Conservation (phyloP, 53 echinoderm and acorn worm genomes). For the Antedon mediterranea region DNA sequence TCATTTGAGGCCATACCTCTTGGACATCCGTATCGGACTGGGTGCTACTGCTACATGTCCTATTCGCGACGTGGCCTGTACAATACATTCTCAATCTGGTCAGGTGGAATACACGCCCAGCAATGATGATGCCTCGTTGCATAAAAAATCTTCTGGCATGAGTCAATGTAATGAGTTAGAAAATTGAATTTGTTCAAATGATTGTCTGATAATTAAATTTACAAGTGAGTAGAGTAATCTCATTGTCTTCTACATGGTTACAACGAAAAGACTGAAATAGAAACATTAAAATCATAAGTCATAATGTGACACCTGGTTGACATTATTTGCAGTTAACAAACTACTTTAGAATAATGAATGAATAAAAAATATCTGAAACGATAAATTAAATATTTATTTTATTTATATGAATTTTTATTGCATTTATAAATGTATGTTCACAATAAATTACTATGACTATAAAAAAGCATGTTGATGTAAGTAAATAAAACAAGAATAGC, state of each 20-base stretch:
- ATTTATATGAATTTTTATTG: too few relatives aligned
- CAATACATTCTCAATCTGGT: neutral
- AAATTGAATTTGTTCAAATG: neutral
- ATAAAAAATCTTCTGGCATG: neutral
- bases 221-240: neutral
- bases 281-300: too few relatives aligned
- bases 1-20: conserved; percentile 69
- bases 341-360: too few relatives aligned
- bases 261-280: neutral
- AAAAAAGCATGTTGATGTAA: too few relatives aligned
- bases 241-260: neutral
- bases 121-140: neutral
- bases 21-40: neutral
- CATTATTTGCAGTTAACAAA: too few relatives aligned
- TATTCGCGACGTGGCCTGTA: neutral
- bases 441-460: too few relatives aligned
- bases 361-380: too few relatives aligned
- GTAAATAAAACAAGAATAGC: too few relatives aligned
- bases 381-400: too few relatives aligned
- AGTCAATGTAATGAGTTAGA: neutral
- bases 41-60: neutral
- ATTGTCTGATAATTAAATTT: neutral
- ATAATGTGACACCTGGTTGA: too few relatives aligned
- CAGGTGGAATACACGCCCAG: neutral
- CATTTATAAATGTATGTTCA: too few relatives aligned